Evolutionary conservation across 1,140 invertebrate species (phyloP), one percentile per base, ranked within the genome.

Genomic region (Calliopsis andreniformis): DNA sequence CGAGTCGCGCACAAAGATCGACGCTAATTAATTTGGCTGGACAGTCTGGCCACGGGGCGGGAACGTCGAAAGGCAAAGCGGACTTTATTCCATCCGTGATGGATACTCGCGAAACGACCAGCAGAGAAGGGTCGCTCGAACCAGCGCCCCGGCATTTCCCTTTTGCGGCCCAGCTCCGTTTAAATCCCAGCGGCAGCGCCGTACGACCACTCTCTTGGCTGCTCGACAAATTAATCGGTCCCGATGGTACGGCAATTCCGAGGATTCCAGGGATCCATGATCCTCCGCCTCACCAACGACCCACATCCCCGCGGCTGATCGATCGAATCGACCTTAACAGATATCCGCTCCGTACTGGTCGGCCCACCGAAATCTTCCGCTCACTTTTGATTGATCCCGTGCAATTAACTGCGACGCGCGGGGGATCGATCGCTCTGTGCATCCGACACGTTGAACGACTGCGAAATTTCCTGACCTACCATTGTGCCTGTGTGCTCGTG

Each of bases 171-270:
- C 23, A 25, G 68, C 49, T 51, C 77, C 80, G 77, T 83, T 83
- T 84, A 84, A 84, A 84, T 84, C 82, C 80, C 80, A 56, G 68
- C 71, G 82, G 80, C 56, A 84, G 59, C 66, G 71, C 81, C 77
- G 70, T 80, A 72, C 67, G 71, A 75, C 77, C 76, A 80, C 77
- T 80, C 80, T 82, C 75, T 72, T 80, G 81, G 71, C 78, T 73
- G 79, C 67, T 69, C 80, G 82, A 83, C 82, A 83, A 83, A 83
- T 83, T 83, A 83, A 82, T 83, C 81, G 76, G 80, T 75, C 67
- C 82, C 82, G 67, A 83, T 79, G 82, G 76, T 62, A 69, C 61
- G 64, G 80, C 80, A 77, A 84, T 83, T 80, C 78, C 82, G 67
- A 76, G 80, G 80, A 84, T 84, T 83, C 70, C 71, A 61, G n/a